Percentiles rank a stretch among this genome's conserved stretches.
These are phyloP conservation scores for Tigriopus japonicus DNA, from an alignment of 1,140 invertebrate genomes.

Conservation along the genomic window DNA sequence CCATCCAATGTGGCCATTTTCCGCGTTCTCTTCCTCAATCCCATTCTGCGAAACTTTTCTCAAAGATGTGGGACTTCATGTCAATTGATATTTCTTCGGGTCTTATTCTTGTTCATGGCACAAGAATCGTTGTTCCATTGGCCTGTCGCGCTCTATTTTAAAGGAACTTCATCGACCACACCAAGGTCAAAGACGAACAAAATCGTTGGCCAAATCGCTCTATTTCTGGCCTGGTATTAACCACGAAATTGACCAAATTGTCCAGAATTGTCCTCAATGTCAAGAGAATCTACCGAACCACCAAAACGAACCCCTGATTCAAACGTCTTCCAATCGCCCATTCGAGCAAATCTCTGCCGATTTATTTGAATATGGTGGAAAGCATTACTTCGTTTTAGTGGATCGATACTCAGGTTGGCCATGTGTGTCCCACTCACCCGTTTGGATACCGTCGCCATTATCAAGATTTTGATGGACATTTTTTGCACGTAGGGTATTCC, in stretches of 20 bases:
- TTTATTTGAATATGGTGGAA: slow-evolving; percentile 1
- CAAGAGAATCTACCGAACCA: neutral
- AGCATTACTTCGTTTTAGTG: neutral
- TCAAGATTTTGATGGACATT: too few species aligned
- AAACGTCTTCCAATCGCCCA: neutral
- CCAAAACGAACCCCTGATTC: neutral
- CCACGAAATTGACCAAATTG: neutral
- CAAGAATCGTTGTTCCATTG: neutral
- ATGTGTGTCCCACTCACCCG: neutral
- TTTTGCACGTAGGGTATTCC: too few species aligned
- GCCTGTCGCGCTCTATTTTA: neutral
- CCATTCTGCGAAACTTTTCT: neutral
- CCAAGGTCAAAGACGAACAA: neutral
- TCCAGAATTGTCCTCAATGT: neutral
- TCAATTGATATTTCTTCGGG: neutral
- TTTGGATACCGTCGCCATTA: too few species aligned
- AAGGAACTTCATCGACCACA: neutral
- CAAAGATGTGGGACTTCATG: neutral
- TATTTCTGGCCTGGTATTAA: slow-evolving; percentile 5
- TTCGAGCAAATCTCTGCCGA: neutral
- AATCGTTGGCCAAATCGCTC: neutral
- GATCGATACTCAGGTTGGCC: neutral
- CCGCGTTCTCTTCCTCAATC: too few species aligned
- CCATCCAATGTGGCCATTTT: too few species aligned
- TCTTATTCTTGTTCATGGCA: neutral